Evolutionary conservation across 2,113 vertebrate species (phyloP), one percentile per base, ranked within the genome.

Genomic region (Opisthocomus hoazin): DNA sequence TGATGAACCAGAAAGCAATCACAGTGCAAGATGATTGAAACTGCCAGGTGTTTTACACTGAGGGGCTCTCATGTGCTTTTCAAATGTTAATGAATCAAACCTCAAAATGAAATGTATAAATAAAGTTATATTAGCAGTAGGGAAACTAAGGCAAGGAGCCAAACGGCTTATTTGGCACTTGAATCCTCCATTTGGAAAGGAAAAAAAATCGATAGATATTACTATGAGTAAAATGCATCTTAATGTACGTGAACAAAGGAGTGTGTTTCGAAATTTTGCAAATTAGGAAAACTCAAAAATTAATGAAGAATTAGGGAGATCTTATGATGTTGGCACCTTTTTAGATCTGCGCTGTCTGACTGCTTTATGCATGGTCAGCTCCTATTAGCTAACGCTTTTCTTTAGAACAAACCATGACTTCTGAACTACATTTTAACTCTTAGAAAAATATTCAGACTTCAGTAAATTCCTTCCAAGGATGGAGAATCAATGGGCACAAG

Each of bases 141-240:
- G 64, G 60, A 95, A 94, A 89, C 50, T 70, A 91, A 89, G 79
- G n/a, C 58, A 77, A 30, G 15, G 24, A 86, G 58, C 56, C 64
- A 89, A 77, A 90, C 26, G 32, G 22, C 34, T 92, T 69, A 34
- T 90, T 37, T 86, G 83, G 83, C 20, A 2, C 15, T 16, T 34
- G 10, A 34, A 57, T 24, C 1, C 34, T 64, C 34, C 6, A 4
- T 64, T 92, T 80, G 20, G 18, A 76, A 51, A 18, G 16, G 20
- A 1, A 34, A 68, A 79, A 39, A 56, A 43, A 32, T 27, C 0
- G 0, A 63, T 41, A 24, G 32, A 7, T 74, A 12, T 15, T 14
- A 65, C 34, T 8, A 10, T 15, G 50, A 56, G 36, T 46, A 57
- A 53, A 90, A 73, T 22, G 15, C 3, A 12, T 45, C 19, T 61